Conservation (phyloP, 2,113 vertebrate species). For the Balaenoptera acutorostrata region DNA sequence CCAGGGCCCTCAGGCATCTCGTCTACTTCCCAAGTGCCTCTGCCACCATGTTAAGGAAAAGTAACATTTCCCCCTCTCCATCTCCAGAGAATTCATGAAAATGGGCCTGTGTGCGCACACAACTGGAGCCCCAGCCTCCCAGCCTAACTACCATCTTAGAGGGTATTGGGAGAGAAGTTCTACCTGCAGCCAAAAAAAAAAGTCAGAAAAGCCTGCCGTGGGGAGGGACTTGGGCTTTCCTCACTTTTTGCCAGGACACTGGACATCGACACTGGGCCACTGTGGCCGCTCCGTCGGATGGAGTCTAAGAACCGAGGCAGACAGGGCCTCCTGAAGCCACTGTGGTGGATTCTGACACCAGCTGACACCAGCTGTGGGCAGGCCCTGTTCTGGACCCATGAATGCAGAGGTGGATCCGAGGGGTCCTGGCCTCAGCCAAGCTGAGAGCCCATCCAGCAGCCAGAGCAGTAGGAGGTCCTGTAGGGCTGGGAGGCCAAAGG, state of each 20-base stretch:
- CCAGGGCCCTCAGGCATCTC: neutral
- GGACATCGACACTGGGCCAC: neutral
- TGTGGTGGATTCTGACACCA: neutral
- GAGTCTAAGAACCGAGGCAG: neutral
- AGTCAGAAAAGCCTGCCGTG: neutral
- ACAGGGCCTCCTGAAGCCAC: neutral
- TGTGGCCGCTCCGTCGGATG: neutral
- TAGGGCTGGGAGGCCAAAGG: neutral
- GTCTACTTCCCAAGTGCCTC: neutral
- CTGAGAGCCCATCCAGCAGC: neutral
- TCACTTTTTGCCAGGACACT: fast-evolving
- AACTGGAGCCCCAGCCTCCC: neutral
- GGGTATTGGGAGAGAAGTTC: neutral
- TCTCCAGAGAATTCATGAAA: slow-evolving; percentile 48
- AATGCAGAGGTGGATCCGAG: neutral
- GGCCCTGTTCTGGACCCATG: neutral
- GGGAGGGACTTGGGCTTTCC: neutral
- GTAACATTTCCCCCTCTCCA: neutral
- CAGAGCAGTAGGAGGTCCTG: neutral
- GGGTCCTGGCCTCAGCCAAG: neutral
- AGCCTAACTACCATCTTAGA: slow-evolving; percentile 1
- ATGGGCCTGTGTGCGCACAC: neutral
- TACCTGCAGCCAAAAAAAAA: neutral
- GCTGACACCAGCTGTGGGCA: neutral
- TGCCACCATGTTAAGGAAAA: neutral